Conservation (phyloP, 2,113 vertebrate species). For the Chiloscyllium plagiosum region DNA sequence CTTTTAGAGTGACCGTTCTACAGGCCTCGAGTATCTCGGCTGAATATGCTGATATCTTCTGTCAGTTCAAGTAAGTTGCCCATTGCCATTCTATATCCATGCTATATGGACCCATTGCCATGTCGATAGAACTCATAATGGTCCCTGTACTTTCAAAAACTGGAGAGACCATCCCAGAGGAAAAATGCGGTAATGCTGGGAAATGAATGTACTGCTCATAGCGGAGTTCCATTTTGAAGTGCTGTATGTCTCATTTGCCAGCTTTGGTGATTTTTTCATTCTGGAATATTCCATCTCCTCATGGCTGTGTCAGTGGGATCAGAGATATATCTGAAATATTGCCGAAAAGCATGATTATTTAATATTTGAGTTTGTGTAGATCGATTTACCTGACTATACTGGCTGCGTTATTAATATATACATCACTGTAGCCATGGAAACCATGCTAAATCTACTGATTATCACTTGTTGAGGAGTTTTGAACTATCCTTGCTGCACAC, state of each 20-base stretch:
- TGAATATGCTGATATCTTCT: slow-evolving; percentile 95
- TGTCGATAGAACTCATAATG: background rate
- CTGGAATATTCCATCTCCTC: background rate
- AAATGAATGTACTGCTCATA: too few relatives aligned
- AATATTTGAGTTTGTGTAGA: background rate
- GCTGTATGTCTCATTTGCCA: too few relatives aligned
- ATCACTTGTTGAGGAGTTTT: background rate
- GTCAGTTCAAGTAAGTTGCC: slow-evolving; percentile 90
- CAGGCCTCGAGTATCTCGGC: slow-evolving; percentile 94
- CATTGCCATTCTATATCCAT: background rate
- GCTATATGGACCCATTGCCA: background rate
- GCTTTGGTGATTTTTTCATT: too few relatives aligned
- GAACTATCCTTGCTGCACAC: background rate
- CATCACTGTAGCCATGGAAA: background rate
- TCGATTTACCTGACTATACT: background rate
- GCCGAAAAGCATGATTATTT: background rate
- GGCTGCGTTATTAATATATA: too few relatives aligned
- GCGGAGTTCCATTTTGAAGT: too few relatives aligned
- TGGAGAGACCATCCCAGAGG: too few relatives aligned
- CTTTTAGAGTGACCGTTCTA: slow-evolving; percentile 90
- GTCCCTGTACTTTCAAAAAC: too few relatives aligned
- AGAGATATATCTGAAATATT: background rate
- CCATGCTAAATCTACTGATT: background rate
- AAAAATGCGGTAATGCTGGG: too few relatives aligned
- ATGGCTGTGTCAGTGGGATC: background rate